Conservation (phyloP, 2,797 vertebrate species). For the Neomorphus geoffroyi region DNA sequence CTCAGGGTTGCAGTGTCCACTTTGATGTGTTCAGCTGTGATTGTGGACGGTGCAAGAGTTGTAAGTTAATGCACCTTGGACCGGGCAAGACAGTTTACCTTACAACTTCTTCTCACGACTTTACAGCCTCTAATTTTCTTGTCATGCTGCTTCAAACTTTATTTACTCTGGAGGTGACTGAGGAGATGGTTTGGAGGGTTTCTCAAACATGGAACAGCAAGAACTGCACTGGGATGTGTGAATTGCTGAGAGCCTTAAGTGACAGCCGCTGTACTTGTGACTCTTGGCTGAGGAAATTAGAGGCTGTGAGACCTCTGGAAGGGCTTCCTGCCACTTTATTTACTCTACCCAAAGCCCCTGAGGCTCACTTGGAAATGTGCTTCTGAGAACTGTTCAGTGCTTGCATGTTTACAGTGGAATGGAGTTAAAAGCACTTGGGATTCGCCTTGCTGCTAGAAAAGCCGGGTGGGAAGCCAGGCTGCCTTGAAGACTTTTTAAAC, state of each 20-base stretch:
- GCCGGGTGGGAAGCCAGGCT: constrained; percentile 20
- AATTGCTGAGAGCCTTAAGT: constrained; percentile 46
- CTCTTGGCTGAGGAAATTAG: constrained; percentile 39
- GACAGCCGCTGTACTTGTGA: constrained; percentile 42
- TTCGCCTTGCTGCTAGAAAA: constrained; percentile 26
- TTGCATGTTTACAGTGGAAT: background rate
- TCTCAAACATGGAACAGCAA: background rate
- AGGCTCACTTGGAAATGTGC: constrained; percentile 6
- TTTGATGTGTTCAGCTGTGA: background rate
- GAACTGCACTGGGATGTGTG: constrained; percentile 24
- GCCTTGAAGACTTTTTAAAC: constrained; percentile 17
- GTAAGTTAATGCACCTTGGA: background rate
- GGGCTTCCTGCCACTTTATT: constrained; percentile 35
- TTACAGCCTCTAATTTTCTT: constrained; percentile 41
- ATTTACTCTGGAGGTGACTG: constrained; percentile 37
- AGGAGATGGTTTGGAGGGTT: constrained; percentile 32
- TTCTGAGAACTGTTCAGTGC: background rate
- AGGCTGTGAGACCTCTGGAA: constrained; percentile 44
- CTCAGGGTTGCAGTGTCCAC: background rate
- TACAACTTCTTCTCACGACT: background rate
- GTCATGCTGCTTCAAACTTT: constrained; percentile 20
- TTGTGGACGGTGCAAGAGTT: background rate
- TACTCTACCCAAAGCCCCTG: background rate
- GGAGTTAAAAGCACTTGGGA: constrained; percentile 55
- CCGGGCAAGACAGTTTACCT: constrained; percentile 10